These are phyloP conservation scores for Drosophila paracracens DNA, from an alignment of 2,888 invertebrate genomes.

Conservation along the genomic window DNA sequence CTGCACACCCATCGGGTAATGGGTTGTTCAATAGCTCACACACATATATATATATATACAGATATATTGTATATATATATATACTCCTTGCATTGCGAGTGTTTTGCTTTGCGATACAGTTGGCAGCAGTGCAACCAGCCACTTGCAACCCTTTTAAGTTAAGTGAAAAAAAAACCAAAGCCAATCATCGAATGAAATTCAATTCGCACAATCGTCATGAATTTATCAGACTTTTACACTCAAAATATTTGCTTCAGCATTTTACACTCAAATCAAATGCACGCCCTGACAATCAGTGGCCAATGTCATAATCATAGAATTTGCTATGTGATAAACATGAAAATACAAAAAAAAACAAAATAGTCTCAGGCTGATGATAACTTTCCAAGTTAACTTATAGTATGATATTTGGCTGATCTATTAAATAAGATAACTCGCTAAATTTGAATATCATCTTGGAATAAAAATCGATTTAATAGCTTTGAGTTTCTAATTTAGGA, in stretches of 20 bases:
- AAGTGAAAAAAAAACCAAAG: conserved; percentile 33
- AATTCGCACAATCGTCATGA: conserved; percentile 15
- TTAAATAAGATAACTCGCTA: not conserved
- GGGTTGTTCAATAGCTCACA: conserved; percentile 14
- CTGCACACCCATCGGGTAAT: conserved; percentile 30
- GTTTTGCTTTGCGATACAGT: conserved; percentile 10
- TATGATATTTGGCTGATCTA: not conserved
- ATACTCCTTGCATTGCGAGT: conserved; percentile 6
- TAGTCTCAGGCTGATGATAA: not conserved
- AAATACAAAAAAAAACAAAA: fast-evolving
- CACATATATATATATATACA: not conserved
- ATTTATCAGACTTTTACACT: not conserved
- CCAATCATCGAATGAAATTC: conserved; percentile 61
- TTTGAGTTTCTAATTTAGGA: not conserved
- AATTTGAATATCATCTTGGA: not conserved
- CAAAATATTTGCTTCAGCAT: not conserved
- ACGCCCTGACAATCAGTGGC: not conserved
- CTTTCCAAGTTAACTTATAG: not conserved
- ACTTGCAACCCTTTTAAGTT: conserved; percentile 47
- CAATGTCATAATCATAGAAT: not conserved
- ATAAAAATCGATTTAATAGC: not conserved
- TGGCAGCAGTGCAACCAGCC: conserved; percentile 19
- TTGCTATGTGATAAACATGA: not conserved
- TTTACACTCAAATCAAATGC: not conserved
- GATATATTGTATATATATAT: not conserved